Conservation (phyloP, 2,888 invertebrate species). For the Nysson spinosus region DNA sequence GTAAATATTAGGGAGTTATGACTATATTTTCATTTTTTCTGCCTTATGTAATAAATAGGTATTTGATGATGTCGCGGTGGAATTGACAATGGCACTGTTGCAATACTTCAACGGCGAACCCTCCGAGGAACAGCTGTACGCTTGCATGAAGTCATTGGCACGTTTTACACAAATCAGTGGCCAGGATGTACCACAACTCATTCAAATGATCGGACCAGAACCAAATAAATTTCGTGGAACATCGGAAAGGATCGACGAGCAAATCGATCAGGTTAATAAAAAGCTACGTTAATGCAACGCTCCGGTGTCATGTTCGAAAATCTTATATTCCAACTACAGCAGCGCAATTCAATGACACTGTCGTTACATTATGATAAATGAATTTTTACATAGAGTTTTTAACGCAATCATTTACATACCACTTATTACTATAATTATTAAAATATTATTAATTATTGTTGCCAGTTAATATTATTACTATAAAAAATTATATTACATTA, state of each 20-base stretch:
- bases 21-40: constrained; percentile 3
- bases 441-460: constrained; percentile 31
- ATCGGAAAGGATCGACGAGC: constrained; percentile 88
- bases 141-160: constrained; percentile 88
- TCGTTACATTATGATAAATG: constrained; percentile 27
- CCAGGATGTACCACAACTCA: constrained; percentile 91
- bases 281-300: constrained; percentile 78
- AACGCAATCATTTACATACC: constrained; percentile 24
- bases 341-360: constrained; percentile 7
- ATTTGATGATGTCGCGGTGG: constrained; percentile 95
- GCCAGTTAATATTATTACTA: constrained; percentile 21
- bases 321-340: constrained; percentile 44
- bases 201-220: constrained; percentile 94
- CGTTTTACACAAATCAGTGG: constrained; percentile 86
- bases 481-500: constrained; percentile 16
- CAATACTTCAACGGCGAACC: constrained; percentile 92
- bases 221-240: constrained; percentile 89
- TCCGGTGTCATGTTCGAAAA: background rate
- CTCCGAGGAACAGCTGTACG: constrained; percentile 87
- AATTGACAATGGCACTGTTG: constrained; percentile 92
- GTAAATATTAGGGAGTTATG: background rate
- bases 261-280: constrained; percentile 86
- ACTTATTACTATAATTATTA: constrained; percentile 35
- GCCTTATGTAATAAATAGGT: constrained; percentile 81
- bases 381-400: constrained; percentile 52